These are phyloP conservation scores for Taenaris catops DNA, from an alignment of 2,888 invertebrate species.

Conservation along the genomic window DNA sequence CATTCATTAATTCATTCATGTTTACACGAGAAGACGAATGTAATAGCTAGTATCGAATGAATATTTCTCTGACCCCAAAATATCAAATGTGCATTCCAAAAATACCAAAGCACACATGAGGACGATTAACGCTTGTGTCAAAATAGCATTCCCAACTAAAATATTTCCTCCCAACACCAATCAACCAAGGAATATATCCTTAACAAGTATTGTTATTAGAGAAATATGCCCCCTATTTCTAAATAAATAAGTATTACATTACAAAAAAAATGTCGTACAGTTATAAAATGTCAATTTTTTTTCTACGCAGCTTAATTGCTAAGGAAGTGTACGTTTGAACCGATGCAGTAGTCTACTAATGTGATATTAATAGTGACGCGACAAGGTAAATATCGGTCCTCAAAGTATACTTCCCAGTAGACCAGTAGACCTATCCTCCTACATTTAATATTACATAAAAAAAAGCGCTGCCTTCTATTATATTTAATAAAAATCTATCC, in stretches of 20 bases:
- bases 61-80: not conserved
- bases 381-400: too few species aligned
- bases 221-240: conserved; percentile 4
- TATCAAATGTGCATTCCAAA: conserved; percentile 33
- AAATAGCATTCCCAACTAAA: conserved; percentile 59
- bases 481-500: too few species aligned
- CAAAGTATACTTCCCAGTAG: too few species aligned
- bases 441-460: too few species aligned
- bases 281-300: conserved; percentile 26
- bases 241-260: conserved; percentile 4
- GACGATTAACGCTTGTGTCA: conserved; percentile 71
- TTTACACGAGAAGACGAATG: too few species aligned
- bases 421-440: too few species aligned
- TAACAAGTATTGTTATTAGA: not conserved
- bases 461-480: too few species aligned
- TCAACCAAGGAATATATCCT: conserved; percentile 33
- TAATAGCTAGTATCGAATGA: too few species aligned
- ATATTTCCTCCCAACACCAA: conserved; percentile 53
- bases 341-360: not conserved
- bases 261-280: not conserved
- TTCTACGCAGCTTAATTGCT: conserved; percentile 41
- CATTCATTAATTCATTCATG: too few species aligned
- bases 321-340: conserved; percentile 34
- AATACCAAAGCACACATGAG: conserved; percentile 56
- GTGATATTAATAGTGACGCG: conserved; percentile 13